These are phyloP conservation scores for Pycnonotus jocosus DNA, from an alignment of 2,113 vertebrate species.

Conservation along the genomic window DNA sequence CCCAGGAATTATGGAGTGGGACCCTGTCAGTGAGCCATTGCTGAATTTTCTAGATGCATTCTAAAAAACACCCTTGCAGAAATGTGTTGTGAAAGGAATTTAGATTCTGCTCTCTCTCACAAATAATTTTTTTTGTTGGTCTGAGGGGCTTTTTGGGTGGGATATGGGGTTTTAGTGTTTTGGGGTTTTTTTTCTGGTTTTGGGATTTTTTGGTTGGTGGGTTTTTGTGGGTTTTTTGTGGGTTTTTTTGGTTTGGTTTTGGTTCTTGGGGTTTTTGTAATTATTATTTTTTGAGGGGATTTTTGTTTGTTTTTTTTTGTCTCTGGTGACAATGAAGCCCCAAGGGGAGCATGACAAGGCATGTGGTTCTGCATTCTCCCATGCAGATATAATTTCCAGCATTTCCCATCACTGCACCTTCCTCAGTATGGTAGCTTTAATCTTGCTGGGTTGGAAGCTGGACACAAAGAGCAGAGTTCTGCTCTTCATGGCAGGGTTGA, in stretches of 20 bases:
- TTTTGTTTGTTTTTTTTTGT: neutral
- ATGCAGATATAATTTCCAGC: neutral
- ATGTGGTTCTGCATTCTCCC: neutral
- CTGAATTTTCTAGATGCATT: neutral
- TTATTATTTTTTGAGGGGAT: too few species aligned
- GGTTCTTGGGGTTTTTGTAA: too few species aligned
- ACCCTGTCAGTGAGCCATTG: neutral
- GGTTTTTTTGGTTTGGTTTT: too few species aligned
- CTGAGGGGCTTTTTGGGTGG: rapidly evolving
- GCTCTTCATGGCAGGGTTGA: neutral
- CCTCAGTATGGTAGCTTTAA: neutral
- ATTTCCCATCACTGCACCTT: neutral
- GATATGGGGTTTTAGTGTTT: too few species aligned
- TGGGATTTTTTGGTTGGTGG: too few species aligned
- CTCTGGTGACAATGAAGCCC: neutral
- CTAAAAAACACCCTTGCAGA: neutral
- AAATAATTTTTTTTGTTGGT: neutral
- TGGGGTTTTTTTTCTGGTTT: too few species aligned
- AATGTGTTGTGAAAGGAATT: neutral
- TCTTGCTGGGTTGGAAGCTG: neutral
- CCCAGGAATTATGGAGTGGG: neutral
- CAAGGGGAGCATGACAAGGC: neutral
- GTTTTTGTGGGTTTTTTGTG: too few species aligned
- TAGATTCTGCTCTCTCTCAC: neutral
- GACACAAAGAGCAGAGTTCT: neutral